These are phyloP conservation scores for Loripinus fragilis DNA, from an alignment of 2,888 invertebrate genomes.

Conservation along the genomic window DNA sequence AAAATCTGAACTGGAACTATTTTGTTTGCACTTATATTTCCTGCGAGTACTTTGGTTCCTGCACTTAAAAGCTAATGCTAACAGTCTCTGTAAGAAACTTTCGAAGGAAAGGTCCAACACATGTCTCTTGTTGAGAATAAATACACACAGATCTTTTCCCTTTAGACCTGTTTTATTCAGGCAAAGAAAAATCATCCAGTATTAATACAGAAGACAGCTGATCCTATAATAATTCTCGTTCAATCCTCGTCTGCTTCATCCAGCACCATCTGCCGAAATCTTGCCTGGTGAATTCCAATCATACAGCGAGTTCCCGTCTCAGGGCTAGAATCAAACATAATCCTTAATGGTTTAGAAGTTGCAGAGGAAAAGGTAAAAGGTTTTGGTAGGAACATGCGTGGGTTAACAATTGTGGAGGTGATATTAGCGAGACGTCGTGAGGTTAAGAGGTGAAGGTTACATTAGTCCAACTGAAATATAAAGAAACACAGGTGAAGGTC, in stretches of 20 bases:
- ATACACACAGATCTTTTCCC: too few relatives aligned
- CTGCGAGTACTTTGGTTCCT: too few relatives aligned
- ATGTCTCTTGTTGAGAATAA: too few relatives aligned
- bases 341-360: background rate
- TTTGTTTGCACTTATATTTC: too few relatives aligned
- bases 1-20: too few relatives aligned
- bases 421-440: slow-evolving; percentile 14
- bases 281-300: background rate
- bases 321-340: slow-evolving; percentile 16
- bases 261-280: background rate
- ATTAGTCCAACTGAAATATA: slow-evolving; percentile 38
- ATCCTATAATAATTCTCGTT: background rate
- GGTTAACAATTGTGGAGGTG: slow-evolving; percentile 17
- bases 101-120: too few relatives aligned
- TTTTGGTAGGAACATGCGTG: slow-evolving; percentile 9
- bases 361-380: background rate
- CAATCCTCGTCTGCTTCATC: background rate
- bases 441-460: slow-evolving; percentile 19
- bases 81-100: too few relatives aligned
- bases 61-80: too few relatives aligned
- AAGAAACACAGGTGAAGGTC: too few relatives aligned
- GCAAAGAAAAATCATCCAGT: too few relatives aligned
- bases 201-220: background rate
- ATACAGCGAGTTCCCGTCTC: background rate
- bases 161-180: too few relatives aligned